Evolutionary conservation across 1,140 invertebrate species (phyloP), one percentile per base, ranked within the genome.

Genomic region (Aphis gossypii): DNA sequence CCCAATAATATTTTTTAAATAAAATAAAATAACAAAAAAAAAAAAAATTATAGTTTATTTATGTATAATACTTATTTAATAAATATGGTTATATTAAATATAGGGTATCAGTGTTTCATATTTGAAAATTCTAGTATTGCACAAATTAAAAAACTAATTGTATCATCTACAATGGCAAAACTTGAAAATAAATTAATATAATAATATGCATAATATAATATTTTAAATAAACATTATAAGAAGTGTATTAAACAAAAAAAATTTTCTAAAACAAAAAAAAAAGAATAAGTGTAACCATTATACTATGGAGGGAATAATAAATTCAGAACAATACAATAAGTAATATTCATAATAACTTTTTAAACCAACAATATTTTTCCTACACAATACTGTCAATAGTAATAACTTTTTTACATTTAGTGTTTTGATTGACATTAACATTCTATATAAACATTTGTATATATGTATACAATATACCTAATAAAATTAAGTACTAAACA

Each of bases 101-200:
- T 89, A 54, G 41, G 48, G 20, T n/a, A 51, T 38, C 44, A 88
- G 44, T 51, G 30, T 7, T 48, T 88, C n/a, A 18, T 51, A 88
- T 48, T 90, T 90, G 35, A 60, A 90, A 90, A 56, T 30, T 44
- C 38, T 90, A 90, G 89, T 90, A 90, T 90, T 90, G 89, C 89
- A 90, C 89, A 44, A 89, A 89, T 56, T 4, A 56, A 56, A 56
- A 54, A 3, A 88, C 25, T 38, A 51, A 88, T 38, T 18, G 46
- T 88, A 88, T 88, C 1, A 35, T 51, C 11, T 46, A 88, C 6
- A 88, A 35, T n/a, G 20, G 46, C 35, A 88, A 48, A 87, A 87
- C 5, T n/a, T 87, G 5, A 60, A 30, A 44, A 25, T 44, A 90
- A 41, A 60, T n/a, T 60, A 41, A 56, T 46, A 25, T 48, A n/a